Base-by-base conservation (phyloP, 53 echinoderm and acorn worm genomes). In the Temnopleurus reevesii region DNA sequence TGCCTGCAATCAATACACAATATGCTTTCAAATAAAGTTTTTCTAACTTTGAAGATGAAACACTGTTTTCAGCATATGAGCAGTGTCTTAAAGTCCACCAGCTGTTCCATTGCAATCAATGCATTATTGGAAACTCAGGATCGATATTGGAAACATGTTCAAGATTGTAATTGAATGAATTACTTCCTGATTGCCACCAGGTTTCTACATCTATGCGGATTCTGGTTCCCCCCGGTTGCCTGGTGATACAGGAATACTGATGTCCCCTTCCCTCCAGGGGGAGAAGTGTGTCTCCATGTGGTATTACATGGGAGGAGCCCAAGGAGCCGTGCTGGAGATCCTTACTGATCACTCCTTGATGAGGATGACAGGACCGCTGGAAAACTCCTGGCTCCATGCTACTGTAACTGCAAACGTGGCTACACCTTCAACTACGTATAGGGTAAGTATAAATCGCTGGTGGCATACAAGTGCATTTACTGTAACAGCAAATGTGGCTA, bases 181-280 rank as follows among this genome's bases (percentile, higher is more conserved):
- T n/a, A n/a, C n/a, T n/a, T n/a, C n/a, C n/a, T 91, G 24, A 33
- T 3, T 43, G 1, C 17, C 19, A 18, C 1, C 65, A 98, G 98
- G 98, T 4, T 94, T 94, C 92, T 98, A 98, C 90, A 89, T 95
- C 47, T 95, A 93, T 55, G 89, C 91, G 45, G 98, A 98, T 89
- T 85, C 95, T 23, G 91, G 92, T 12, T 56, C 94, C 55, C 86
- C 92, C 2, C 90, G 93, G 35, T 35, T 34, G 60, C 1, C 9
- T 1, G 83, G 77, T 8, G 92, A 95, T 65, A 92, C 35, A 4
- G 95, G 90, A 7, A 25, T 92, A 24, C 82, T 96, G 29, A 65
- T 28, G 2, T 95, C 91, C 8, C 91, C 95, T 36, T 87, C 92
- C 36, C 53, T 95, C 18, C 53, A 76, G 4, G 53, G 86, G 7